Percentiles rank a stretch among this genome's conserved stretches.
These are phyloP conservation scores for Phlogophora meticulosa DNA, from an alignment of 2,888 invertebrate genomes.

Conservation along the genomic window DNA sequence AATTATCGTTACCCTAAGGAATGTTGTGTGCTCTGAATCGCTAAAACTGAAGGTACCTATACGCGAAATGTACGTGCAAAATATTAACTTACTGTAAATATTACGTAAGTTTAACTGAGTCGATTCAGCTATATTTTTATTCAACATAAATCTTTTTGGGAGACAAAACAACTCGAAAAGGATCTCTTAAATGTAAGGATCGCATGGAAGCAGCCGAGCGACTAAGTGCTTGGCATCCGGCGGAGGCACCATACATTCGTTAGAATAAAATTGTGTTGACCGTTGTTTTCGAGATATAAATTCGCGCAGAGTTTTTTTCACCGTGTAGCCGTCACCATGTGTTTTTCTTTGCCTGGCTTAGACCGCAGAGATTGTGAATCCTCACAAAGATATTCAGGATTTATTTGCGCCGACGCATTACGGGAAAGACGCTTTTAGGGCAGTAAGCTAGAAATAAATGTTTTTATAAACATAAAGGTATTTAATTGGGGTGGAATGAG, in stretches of 20 bases:
- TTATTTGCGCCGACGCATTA: slow-evolving; percentile 39
- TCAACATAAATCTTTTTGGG: slow-evolving; percentile 61
- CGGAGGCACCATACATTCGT: slow-evolving; percentile 62
- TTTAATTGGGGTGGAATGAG: slow-evolving; percentile 36
- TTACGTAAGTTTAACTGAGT: slow-evolving; percentile 21
- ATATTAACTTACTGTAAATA: slow-evolving; percentile 18
- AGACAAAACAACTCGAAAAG: slow-evolving; percentile 62
- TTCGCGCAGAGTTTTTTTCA: slow-evolving; percentile 44
- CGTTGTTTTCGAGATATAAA: slow-evolving; percentile 61
- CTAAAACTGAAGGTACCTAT: slow-evolving; percentile 46
- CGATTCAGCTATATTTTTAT: slow-evolving; percentile 41
- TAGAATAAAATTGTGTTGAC: slow-evolving; percentile 63
- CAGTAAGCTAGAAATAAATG: slow-evolving; percentile 34
- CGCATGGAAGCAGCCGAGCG: slow-evolving; percentile 50
- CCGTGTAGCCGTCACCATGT: slow-evolving; percentile 38
- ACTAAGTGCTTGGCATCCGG: slow-evolving; percentile 68
- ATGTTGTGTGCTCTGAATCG: slow-evolving; percentile 56
- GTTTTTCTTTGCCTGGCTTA: slow-evolving; percentile 37
- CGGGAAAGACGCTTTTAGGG: slow-evolving; percentile 21
- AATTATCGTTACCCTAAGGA: slow-evolving; percentile 52
- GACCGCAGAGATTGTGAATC: slow-evolving; percentile 43
- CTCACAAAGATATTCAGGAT: slow-evolving; percentile 50
- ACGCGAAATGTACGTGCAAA: slow-evolving; percentile 18
- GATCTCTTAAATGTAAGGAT: slow-evolving; percentile 64
- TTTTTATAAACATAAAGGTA: slow-evolving; percentile 22